Evolutionary conservation across 2,888 invertebrate species (phyloP).

Genomic region (Platynereis dumerilii): DNA sequence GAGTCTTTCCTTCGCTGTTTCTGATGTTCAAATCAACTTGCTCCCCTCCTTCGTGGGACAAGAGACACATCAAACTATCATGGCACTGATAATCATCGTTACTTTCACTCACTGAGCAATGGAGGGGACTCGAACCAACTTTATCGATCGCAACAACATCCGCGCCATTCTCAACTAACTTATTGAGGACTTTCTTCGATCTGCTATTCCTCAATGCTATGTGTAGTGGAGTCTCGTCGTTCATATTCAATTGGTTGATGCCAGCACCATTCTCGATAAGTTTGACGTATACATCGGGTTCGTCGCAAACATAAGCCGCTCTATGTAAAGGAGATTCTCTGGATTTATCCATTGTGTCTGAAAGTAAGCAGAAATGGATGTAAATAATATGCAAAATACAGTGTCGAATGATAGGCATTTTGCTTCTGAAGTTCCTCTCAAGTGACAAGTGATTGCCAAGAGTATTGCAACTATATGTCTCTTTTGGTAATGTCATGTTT

Average conservation of each 20-base stretch:
- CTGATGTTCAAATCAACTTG: not conserved
- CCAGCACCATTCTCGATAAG: not conserved
- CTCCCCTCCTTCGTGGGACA: not conserved
- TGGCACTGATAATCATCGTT: not conserved
- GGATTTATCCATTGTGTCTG: not conserved
- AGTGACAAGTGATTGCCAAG: no score
- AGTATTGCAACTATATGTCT: no score
- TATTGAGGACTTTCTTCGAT: not conserved
- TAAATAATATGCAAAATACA: no score
- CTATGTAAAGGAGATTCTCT: not conserved
- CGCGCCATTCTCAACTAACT: not conserved
- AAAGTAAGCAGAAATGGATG: no score
- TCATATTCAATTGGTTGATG: not conserved
- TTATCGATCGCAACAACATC: not conserved
- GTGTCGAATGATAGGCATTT: no score
- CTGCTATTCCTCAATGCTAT: not conserved
- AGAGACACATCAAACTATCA: not conserved
- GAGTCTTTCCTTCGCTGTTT: not conserved
- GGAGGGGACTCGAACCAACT: not conserved
- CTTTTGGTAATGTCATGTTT: no score
- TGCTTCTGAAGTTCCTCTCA: no score
- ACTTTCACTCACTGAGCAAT: not conserved
- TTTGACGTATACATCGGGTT: not conserved
- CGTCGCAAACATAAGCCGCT: not conserved
- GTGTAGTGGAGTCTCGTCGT: not conserved